A percentile compares a stretch with the other conserved stretches of the same genome.
Conservation (phyloP, 2,888 invertebrate species). For the Pantelozetes paolii region DNA sequence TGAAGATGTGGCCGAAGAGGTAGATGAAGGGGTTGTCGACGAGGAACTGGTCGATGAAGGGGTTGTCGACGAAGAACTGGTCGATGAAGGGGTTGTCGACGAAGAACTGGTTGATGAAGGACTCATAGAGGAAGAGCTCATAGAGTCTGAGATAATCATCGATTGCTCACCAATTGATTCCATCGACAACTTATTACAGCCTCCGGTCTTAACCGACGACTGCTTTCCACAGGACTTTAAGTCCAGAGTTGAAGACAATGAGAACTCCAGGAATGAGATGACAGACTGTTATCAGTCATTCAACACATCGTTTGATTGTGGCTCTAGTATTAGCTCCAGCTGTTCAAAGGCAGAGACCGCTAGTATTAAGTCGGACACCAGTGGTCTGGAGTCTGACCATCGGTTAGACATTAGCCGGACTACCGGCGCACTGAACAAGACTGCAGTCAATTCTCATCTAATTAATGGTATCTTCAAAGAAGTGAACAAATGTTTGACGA, state of each 20-base stretch:
- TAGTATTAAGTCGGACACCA: slow-evolving; percentile 8
- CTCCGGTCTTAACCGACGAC: background rate
- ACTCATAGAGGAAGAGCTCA: background rate
- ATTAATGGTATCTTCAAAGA: background rate
- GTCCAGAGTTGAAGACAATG: background rate
- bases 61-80: no score
- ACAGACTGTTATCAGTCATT: background rate
- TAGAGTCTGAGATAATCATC: slow-evolving; percentile 8
- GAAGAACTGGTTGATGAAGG: no score
- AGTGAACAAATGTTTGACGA: background rate
- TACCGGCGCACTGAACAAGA: background rate
- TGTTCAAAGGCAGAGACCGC: background rate
- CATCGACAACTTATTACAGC: background rate
- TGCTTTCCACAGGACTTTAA: background rate
- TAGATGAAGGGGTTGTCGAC: no score
- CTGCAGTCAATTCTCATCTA: background rate
- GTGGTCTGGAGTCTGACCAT: background rate
- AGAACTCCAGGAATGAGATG: background rate
- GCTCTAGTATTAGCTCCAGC: background rate
- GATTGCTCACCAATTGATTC: background rate
- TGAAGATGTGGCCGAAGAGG: background rate
- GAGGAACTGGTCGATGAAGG: no score
- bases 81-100: no score
- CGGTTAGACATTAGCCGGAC: background rate
- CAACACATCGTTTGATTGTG: background rate